Evolutionary conservation across 2,888 invertebrate genomes (phyloP).

Genomic region (Pecten maximus): DNA sequence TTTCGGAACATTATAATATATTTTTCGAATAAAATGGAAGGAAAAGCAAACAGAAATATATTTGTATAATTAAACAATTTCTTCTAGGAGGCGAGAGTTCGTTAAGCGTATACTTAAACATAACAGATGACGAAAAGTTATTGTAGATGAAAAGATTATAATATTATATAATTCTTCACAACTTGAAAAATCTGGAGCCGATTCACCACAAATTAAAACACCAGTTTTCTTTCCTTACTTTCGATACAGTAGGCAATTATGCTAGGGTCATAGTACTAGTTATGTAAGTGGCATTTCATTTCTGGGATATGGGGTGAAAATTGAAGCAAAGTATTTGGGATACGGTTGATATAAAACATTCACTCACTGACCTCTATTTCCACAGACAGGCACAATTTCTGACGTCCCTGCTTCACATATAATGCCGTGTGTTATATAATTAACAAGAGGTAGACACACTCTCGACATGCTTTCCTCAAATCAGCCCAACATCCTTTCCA

Average conservation of each 20-base stretch:
- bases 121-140: neutral
- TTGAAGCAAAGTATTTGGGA: conserved; percentile 15
- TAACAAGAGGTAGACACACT: conserved; percentile 13
- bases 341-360: conserved; percentile 18
- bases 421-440: neutral
- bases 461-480: conserved; percentile 20
- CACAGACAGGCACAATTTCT: neutral
- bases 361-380: conserved; percentile 21
- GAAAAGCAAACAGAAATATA: no score
- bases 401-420: conserved; percentile 24
- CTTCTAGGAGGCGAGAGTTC: no score
- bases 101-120: neutral
- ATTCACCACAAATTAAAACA: neutral
- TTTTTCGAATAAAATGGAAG: no score
- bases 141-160: neutral
- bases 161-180: neutral
- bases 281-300: conserved; percentile 24
- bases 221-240: neutral
- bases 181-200: neutral
- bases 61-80: no score
- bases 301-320: conserved; percentile 9
- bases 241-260: neutral
- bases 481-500: conserved; percentile 24
- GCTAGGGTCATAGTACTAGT: neutral
- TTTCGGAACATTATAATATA: no score